Evolutionary conservation across 2,113 vertebrate species (phyloP).

Genomic region (Nyctibius bracteatus): DNA sequence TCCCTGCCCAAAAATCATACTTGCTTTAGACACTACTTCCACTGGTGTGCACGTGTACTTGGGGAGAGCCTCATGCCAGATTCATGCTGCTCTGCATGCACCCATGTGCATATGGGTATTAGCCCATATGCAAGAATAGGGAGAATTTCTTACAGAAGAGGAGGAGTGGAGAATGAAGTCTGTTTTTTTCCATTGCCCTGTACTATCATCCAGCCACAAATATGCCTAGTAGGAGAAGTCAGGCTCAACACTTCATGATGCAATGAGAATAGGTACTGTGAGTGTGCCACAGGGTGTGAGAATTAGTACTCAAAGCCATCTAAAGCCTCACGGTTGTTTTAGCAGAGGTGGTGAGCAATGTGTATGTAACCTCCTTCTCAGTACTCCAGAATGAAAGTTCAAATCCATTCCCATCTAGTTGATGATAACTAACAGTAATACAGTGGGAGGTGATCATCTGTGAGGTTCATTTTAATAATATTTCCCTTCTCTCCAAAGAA

Average conservation of each 20-base stretch:
- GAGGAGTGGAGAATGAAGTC: not conserved
- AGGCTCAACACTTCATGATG: not conserved
- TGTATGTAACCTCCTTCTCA: conserved; percentile 4
- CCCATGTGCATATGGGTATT: not conserved
- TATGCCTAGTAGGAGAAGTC: not conserved
- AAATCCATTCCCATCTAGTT: not conserved
- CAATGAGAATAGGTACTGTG: not conserved
- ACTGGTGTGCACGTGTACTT: not conserved
- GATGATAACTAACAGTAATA: conserved; percentile 23
- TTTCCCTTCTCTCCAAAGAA: not conserved
- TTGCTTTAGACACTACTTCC: not conserved
- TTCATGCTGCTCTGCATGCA: not conserved
- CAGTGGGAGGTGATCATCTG: not conserved
- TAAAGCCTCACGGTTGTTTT: not conserved
- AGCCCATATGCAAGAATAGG: not conserved
- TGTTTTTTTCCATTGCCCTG: not conserved
- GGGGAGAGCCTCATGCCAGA: not conserved
- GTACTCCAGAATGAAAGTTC: conserved; percentile 11
- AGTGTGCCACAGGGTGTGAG: not conserved
- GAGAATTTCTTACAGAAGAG: not conserved
- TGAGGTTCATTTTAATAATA: conserved; percentile 44
- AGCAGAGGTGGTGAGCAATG: not conserved
- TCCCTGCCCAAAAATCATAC: not conserved
- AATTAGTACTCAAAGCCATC: not conserved
- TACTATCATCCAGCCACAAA: not conserved